These are phyloP conservation scores for Cyanoderma ruficeps DNA, from an alignment of 2,113 vertebrate genomes.

Conservation along the genomic window DNA sequence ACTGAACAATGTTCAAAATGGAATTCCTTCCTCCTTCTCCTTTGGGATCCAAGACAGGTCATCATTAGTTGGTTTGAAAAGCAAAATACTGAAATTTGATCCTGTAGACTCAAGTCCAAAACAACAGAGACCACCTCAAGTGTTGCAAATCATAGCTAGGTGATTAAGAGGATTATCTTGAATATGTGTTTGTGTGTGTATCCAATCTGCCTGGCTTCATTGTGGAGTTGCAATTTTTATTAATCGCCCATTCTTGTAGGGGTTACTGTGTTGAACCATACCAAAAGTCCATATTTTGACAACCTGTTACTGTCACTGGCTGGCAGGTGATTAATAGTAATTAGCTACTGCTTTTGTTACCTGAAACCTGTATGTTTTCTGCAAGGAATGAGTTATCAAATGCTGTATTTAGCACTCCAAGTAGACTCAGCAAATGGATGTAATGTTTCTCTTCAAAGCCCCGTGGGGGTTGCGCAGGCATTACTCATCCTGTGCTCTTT, in stretches of 20 bases:
- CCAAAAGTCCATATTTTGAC: neutral
- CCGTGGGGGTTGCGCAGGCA: neutral
- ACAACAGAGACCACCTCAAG: neutral
- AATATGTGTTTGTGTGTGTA: neutral
- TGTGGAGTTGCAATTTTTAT: neutral
- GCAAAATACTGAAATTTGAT: neutral
- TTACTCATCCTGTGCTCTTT: neutral
- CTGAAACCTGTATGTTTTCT: neutral
- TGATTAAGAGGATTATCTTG: neutral
- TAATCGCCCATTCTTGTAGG: neutral
- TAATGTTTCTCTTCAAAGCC: neutral
- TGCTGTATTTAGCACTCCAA: neutral
- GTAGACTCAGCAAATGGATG: neutral
- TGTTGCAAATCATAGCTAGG: neutral
- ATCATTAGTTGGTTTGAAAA: neutral
- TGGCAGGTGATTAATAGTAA: neutral
- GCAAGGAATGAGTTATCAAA: neutral
- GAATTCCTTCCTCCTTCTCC: neutral
- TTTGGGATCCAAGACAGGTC: neutral
- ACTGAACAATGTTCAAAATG: neutral
- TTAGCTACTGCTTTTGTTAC: neutral
- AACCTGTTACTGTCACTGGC: neutral
- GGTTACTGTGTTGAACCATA: neutral
- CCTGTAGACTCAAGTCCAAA: neutral
- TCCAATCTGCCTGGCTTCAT: neutral